Conservation (phyloP, 2,888 invertebrate genomes). For the Belgica antarctica region DNA sequence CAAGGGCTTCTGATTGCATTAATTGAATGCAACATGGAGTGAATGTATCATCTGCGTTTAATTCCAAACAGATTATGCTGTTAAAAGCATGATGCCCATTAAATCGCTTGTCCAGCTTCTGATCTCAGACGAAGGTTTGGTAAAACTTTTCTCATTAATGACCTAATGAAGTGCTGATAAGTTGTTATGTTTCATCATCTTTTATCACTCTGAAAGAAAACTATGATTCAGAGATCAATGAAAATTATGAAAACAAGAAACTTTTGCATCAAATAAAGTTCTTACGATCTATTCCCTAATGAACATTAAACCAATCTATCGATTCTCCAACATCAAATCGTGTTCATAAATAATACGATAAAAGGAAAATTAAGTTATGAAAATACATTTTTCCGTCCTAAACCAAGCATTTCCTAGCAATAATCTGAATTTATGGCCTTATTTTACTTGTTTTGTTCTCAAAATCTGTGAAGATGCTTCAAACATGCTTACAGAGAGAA, state of each 20-base stretch:
- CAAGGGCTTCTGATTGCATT: constrained; percentile 23
- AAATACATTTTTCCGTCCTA: constrained; percentile 12
- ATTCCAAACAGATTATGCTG: constrained; percentile 10
- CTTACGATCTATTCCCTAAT: not conserved
- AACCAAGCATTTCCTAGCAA: constrained; percentile 29
- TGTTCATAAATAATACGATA: constrained; percentile 30
- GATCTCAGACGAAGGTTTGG: not conserved
- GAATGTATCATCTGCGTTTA: constrained; percentile 33
- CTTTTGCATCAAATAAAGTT: too few relatives aligned
- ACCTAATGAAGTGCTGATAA: constrained; percentile 8
- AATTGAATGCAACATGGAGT: constrained; percentile 23
- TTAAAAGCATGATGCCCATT: not conserved
- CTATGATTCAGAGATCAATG: not conserved
- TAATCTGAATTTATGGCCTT: constrained; percentile 40
- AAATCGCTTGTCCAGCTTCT: not conserved
- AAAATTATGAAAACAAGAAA: not conserved
- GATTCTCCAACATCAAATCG: not conserved
- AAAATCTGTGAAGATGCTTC: not conserved
- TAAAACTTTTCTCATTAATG: not conserved
- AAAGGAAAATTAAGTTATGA: constrained; percentile 8
- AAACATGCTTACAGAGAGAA: not conserved
- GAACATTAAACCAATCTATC: not conserved
- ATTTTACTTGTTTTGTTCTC: not conserved
- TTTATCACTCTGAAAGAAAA: not conserved
- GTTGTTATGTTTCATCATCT: constrained; percentile 17